Evolutionary conservation across 1,140 invertebrate species (phyloP).

Genomic region (Penaeus japonicus): DNA sequence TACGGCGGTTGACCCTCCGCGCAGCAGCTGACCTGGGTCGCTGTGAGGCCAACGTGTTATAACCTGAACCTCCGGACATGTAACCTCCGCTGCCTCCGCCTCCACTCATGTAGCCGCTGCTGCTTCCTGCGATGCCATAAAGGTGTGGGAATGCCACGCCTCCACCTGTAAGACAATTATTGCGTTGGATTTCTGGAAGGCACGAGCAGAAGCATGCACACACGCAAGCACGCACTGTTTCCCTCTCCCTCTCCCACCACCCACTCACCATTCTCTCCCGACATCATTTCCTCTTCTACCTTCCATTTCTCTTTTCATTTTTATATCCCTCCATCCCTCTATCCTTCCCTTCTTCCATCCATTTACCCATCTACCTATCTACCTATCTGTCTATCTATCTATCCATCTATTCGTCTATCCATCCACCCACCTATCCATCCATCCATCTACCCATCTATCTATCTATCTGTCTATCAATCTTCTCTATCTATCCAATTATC

Average conservation of each 20-base stretch:
- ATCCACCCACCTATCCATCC: too few relatives aligned
- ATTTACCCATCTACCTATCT: not conserved
- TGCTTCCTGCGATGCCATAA: conserved; percentile 30
- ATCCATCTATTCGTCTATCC: too few relatives aligned
- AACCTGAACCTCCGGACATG: conserved; percentile 67
- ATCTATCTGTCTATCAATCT: accelerated
- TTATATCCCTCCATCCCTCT: not conserved
- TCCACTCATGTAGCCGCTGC: conserved; percentile 22
- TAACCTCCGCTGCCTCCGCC: conserved; percentile 30
- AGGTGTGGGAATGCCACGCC: conserved; percentile 44
- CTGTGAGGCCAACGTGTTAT: conserved; percentile 69
- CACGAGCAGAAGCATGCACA: too few relatives aligned
- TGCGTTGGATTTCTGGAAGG: too few relatives aligned
- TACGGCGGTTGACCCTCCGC: conserved; percentile 37
- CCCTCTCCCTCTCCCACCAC: too few relatives aligned
- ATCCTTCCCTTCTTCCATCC: not conserved
- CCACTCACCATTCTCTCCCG: too few relatives aligned
- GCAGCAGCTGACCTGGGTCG: conserved; percentile 35
- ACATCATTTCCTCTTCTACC: too few relatives aligned
- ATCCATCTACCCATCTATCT: too few relatives aligned
- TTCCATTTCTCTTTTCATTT: not conserved
- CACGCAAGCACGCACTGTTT: too few relatives aligned
- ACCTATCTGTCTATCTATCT: not conserved
- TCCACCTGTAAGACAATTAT: not conserved
- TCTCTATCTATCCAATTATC: too few relatives aligned